phyloP scores from a whole-genome alignment of 2,888 invertebrate genomes.

The Brenthis daphne region DNA sequence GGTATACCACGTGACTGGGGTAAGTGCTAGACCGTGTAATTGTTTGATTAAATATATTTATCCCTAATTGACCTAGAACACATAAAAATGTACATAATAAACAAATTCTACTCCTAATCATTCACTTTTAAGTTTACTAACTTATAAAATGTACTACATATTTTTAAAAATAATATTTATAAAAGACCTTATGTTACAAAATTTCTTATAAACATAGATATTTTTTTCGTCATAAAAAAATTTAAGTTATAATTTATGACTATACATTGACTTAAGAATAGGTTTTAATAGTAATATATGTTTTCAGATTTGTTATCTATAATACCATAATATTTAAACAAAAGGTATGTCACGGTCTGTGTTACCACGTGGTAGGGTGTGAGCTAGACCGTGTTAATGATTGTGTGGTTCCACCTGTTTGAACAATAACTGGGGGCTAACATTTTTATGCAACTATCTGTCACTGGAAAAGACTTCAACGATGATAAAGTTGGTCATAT shows the following conservation, averaged over 20 bases:
- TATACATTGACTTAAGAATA: background rate
- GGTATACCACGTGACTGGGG: slow-evolving; percentile 11
- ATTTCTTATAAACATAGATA: too few species aligned
- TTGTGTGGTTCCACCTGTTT: slow-evolving; percentile 27
- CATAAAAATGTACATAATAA: too few species aligned
- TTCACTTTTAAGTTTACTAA: too few species aligned
- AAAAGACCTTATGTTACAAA: too few species aligned
- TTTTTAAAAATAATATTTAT: too few species aligned
- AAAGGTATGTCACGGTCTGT: slow-evolving; percentile 46
- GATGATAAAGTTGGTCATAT: background rate
- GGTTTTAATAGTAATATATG: background rate
- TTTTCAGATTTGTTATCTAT: slow-evolving; percentile 8
- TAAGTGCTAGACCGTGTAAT: slow-evolving; percentile 15
- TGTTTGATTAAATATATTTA: background rate
- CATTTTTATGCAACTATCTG: background rate
- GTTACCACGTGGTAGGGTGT: slow-evolving; percentile 50
- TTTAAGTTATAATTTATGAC: too few species aligned
- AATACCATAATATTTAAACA: slow-evolving; percentile 3
- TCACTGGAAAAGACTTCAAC: slow-evolving; percentile 2
- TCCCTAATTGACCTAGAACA: background rate
- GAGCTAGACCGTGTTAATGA: slow-evolving; percentile 43
- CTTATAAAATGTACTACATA: too few species aligned
- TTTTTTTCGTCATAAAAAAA: too few species aligned
- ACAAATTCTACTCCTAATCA: too few species aligned
- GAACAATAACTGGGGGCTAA: background rate